phyloP scores from a whole-genome alignment of 2,113 vertebrate species.

The Macrotis lagotis region DNA sequence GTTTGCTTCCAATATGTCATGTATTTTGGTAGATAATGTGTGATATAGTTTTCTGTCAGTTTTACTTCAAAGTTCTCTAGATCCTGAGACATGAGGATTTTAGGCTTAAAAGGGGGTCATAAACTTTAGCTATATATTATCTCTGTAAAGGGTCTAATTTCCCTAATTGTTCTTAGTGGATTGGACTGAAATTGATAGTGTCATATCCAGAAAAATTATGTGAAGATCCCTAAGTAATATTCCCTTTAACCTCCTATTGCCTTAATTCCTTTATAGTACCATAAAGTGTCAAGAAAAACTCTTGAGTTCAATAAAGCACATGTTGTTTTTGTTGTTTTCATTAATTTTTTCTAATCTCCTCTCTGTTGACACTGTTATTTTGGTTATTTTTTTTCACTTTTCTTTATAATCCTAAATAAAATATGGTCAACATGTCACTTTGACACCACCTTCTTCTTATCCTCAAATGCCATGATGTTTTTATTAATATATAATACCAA shows the following conservation, averaged over 20 bases:
- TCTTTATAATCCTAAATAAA: background rate
- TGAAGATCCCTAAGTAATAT: background rate
- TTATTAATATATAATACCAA: background rate
- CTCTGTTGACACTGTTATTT: background rate
- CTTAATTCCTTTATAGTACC: background rate
- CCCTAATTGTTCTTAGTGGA: background rate
- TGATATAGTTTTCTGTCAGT: background rate
- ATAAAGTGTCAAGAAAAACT: background rate
- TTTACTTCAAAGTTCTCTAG: background rate
- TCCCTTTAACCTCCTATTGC: background rate
- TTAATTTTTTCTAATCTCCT: background rate
- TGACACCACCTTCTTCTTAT: background rate
- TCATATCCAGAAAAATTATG: background rate
- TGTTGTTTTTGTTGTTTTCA: background rate
- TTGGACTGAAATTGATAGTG: background rate
- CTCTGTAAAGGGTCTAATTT: background rate
- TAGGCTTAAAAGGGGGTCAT: background rate
- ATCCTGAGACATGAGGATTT: background rate
- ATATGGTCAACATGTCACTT: background rate
- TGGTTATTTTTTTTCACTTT: background rate
- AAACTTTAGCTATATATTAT: background rate
- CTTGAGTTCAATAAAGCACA: background rate
- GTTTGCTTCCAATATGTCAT: background rate
- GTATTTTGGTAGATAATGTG: constrained; percentile 1
- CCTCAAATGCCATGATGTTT: background rate